Percentiles rank a stretch among this genome's conserved stretches.
Evolutionary conservation across 2,113 vertebrate species (phyloP).

Genomic region (Engraulis encrasicolus): DNA sequence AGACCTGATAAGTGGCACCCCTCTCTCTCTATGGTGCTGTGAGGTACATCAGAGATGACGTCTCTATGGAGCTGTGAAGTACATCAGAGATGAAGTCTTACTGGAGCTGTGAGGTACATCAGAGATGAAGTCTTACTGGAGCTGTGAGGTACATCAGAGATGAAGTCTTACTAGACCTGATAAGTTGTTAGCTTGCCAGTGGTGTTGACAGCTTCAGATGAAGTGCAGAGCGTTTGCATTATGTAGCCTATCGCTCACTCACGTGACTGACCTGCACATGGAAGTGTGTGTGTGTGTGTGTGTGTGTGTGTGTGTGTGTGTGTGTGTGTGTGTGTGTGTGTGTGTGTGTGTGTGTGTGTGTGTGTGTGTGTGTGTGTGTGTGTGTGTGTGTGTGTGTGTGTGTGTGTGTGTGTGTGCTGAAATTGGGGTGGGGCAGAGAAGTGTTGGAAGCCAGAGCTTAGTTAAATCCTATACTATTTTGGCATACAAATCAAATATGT

Average conservation of each 20-base stretch:
- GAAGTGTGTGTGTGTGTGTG: too few relatives aligned
- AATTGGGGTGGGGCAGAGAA: too few relatives aligned
- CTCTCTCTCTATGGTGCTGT: too few relatives aligned
- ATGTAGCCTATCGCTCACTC: slow-evolving; percentile 19
- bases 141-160: slow-evolving; percentile 64
- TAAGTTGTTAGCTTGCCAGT: slow-evolving; percentile 57
- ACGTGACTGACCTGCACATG: neutral
- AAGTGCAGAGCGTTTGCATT: slow-evolving; percentile 25
- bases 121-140: slow-evolving; percentile 31
- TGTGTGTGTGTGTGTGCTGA: too few relatives aligned
- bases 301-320: neutral
- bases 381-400: too few relatives aligned
- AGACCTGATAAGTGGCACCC: slow-evolving; percentile 67
- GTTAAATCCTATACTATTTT: too few relatives aligned
- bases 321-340: neutral
- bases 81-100: too few relatives aligned
- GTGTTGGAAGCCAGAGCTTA: too few relatives aligned
- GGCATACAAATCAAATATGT: too few relatives aligned
- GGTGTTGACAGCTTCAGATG: slow-evolving; percentile 58
- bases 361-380: neutral
- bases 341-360: neutral
- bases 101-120: slow-evolving; percentile 70
- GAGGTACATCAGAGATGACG: too few relatives aligned
- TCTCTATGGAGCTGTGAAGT: too few relatives aligned
- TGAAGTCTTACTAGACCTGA: slow-evolving; percentile 52